Base-by-base conservation (phyloP, 2,888 invertebrate genomes). In the Gastrophysa polygoni region DNA sequence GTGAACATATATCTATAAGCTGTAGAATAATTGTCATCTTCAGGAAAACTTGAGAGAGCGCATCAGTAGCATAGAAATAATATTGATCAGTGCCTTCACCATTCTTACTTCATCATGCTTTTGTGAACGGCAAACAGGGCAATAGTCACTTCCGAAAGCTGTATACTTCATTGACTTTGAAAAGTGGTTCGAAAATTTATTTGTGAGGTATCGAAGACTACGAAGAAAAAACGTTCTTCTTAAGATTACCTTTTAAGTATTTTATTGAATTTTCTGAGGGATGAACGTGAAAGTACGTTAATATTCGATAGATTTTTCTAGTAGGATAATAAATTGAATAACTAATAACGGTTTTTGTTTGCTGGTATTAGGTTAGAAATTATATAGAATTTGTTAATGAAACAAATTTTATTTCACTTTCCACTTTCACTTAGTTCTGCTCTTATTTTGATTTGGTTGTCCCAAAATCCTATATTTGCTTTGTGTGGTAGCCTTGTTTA, bases 401-500 rank as follows among this genome's bases (percentile, higher is more conserved):
- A 28, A 24, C 44, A 32, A 16, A 24, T 43, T 54, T 29, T 54
- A 43, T 21, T 17, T 54, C 54, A 43, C 54, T 24, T 54, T 54
- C 24, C 44, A 54, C 54, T 67, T 65, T 63, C 68, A 62, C 66
- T 61, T 64, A 11, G 11, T 32, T 32, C 11, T 32, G 11, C 24
- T 24, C 24, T 32, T n/a, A 38, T 14, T 56, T 55, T 58, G 57
- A 52, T 34, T 48, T 17, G 46, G 32, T 64, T 61, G 57, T 48
- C 38, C 49, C 28, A 29, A 60, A 60, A 28, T 60, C 28, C 21
- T 24, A 32, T 21, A 17, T 44, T 65, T 67, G 65, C 61, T 62
- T 65, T 58, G 63, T 69, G 69, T 73, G 73, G 71, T 66, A 72
- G 69, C 66, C 71, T 69, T 71, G 72, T 72, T 71, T 71, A 73